Conservation (phyloP, 2,888 invertebrate species). For the Polymixis lichenea region DNA sequence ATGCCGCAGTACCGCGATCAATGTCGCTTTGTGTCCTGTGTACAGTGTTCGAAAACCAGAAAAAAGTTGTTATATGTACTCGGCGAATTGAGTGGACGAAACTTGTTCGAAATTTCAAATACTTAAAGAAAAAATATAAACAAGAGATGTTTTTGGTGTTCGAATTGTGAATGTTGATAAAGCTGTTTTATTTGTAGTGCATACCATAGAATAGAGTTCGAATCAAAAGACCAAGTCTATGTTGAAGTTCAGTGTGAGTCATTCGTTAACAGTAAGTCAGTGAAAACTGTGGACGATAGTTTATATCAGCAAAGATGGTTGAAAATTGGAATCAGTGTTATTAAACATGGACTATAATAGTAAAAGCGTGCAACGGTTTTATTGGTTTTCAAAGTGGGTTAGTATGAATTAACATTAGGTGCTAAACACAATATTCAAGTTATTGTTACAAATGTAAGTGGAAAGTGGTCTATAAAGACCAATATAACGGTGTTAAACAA, state of each 20-base stretch:
- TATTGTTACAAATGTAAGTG: constrained; percentile 2
- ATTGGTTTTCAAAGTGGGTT: constrained; percentile 51
- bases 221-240: constrained; percentile 15
- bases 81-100: constrained; percentile 21
- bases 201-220: background rate
- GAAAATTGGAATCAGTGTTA: constrained; percentile 8
- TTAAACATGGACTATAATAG: constrained; percentile 48
- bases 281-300: constrained; percentile 6
- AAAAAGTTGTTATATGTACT: constrained; percentile 45
- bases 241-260: constrained; percentile 2
- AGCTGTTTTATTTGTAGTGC: constrained; percentile 5
- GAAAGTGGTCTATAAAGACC: constrained; percentile 6
- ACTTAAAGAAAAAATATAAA: constrained; percentile 49
- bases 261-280: background rate
- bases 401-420: constrained; percentile 39
- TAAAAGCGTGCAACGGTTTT: constrained; percentile 30
- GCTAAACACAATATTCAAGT: background rate
- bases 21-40: constrained; percentile 56
- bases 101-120: constrained; percentile 37
- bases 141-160: constrained; percentile 30
- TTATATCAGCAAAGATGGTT: background rate
- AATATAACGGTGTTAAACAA: constrained; percentile 8
- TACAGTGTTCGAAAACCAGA: constrained; percentile 32
- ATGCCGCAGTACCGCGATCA: constrained; percentile 51
- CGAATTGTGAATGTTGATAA: constrained; percentile 7